A percentile compares a stretch with the other conserved stretches of the same genome.
These are phyloP conservation scores for Habroteleia sp. DNA, from an alignment of 2,888 invertebrate genomes.

Conservation along the genomic window DNA sequence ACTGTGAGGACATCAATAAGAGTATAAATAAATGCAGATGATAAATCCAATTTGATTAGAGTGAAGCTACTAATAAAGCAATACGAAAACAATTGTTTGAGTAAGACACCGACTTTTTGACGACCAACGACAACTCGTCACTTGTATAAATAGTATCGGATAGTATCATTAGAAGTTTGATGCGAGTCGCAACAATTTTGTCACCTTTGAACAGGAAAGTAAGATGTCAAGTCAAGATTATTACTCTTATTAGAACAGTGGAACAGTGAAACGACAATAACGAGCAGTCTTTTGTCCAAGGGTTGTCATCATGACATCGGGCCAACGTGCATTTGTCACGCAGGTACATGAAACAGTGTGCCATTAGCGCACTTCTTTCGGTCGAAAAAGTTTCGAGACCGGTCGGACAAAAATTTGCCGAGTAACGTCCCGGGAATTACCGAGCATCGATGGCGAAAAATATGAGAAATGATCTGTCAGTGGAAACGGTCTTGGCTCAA, in stretches of 20 bases:
- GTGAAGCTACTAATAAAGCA: not conserved
- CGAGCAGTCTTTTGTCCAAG: conserved; percentile 13
- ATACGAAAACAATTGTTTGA: too few species aligned
- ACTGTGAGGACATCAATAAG: too few species aligned
- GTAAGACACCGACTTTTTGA: conserved; percentile 10
- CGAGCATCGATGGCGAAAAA: conserved; percentile 76
- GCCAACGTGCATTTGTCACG: conserved; percentile 65
- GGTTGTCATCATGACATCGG: conserved; percentile 53
- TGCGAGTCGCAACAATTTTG: conserved; percentile 3
- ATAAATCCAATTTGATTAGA: too few species aligned
- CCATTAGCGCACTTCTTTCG: conserved; percentile 12
- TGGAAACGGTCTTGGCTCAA: conserved; percentile 70
- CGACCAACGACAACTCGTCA: conserved; percentile 10
- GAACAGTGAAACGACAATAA: conserved; percentile 31
- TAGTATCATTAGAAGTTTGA: conserved; percentile 29
- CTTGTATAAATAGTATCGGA: conserved; percentile 14
- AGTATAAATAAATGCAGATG: not conserved
- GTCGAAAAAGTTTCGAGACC: conserved; percentile 6
- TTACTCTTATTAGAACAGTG: too few species aligned
- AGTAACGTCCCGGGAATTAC: conserved; percentile 75
- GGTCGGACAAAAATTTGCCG: conserved; percentile 72
- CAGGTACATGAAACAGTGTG: conserved; percentile 37
- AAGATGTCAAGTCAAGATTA: conserved; percentile 67
- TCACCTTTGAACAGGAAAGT: conserved; percentile 48
- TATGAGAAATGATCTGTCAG: conserved; percentile 82